Evolutionary conservation across 1,140 invertebrate genomes (phyloP).

Genomic region (Chymomyza costata): DNA sequence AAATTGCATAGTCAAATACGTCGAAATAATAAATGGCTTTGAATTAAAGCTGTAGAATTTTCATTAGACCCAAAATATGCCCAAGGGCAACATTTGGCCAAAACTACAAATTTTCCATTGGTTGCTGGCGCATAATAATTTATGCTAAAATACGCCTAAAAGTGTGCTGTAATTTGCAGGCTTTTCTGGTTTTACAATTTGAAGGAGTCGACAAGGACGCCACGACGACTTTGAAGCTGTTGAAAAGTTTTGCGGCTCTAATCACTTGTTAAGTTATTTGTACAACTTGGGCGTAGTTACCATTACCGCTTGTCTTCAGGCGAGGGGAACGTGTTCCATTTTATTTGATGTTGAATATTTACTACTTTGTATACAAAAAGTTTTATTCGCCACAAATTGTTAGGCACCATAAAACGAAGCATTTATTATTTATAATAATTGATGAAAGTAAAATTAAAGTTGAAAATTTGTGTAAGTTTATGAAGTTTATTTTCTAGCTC

Average conservation of each 20-base stretch:
- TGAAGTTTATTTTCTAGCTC: no score
- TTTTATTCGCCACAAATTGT: no score
- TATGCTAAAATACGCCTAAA: constrained; percentile 38
- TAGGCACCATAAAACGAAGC: no score
- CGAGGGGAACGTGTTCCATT: no score
- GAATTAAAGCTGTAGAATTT: constrained; percentile 19
- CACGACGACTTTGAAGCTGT: constrained; percentile 33
- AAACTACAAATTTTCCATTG: constrained; percentile 20
- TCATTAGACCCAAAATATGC: constrained; percentile 12
- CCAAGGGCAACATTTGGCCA: neutral
- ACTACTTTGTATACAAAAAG: no score
- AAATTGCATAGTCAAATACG: constrained; percentile 30
- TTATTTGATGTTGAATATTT: no score
- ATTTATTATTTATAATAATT: constrained; percentile 19
- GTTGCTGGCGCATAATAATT: constrained; percentile 51
- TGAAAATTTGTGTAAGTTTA: no score
- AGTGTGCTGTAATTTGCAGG: constrained; percentile 13
- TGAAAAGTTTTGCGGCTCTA: constrained; percentile 42
- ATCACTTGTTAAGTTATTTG: constrained; percentile 60
- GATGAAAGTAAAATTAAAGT: no score
- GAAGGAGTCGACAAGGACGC: neutral
- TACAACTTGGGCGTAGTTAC: no score
- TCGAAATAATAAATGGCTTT: constrained; percentile 18
- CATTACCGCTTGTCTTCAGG: no score
- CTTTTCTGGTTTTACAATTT: no score